Percentiles rank a stretch among this genome's conserved stretches.
Conservation (phyloP, 2,113 vertebrate genomes). For the Blennius ocellaris region DNA sequence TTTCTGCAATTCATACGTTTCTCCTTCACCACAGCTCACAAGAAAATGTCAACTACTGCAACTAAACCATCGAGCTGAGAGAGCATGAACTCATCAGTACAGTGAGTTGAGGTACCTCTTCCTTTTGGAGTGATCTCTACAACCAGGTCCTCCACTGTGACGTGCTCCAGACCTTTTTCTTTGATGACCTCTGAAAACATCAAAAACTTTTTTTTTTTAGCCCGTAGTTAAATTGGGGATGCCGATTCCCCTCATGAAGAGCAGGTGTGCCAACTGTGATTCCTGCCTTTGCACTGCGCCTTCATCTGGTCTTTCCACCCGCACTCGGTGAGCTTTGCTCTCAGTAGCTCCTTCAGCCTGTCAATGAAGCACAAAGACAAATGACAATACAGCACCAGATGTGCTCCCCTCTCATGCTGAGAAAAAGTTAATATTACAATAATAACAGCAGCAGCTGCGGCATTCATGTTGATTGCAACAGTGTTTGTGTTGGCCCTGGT, state of each 20-base stretch:
- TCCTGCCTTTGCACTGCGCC: slow-evolving; percentile 96
- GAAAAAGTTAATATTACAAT: neutral
- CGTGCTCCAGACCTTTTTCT: slow-evolving; percentile 97
- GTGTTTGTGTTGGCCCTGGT: neutral
- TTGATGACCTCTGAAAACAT: slow-evolving; percentile 91
- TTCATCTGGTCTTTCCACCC: slow-evolving; percentile 99
- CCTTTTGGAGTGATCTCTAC: slow-evolving; percentile 98
- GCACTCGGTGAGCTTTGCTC: slow-evolving; percentile 96
- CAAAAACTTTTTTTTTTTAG: neutral
- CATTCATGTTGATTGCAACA: no score
- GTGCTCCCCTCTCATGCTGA: neutral
- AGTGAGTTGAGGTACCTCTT: slow-evolving; percentile 86
- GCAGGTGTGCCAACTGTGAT: neutral
- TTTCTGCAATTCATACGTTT: no score
- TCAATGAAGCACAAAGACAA: neutral
- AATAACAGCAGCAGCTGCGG: neutral
- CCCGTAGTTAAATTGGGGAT: neutral
- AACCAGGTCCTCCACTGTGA: slow-evolving; percentile 97
- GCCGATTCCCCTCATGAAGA: no score
- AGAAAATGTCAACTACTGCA: no score
- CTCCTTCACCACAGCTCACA: no score
- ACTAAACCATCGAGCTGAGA: neutral
- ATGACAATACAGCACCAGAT: neutral
- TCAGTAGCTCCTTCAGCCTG: slow-evolving; percentile 95
- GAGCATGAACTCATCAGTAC: neutral